phyloP scores from a whole-genome alignment of 2,113 vertebrate species.

The Acanthochromis polyacanthus region DNA sequence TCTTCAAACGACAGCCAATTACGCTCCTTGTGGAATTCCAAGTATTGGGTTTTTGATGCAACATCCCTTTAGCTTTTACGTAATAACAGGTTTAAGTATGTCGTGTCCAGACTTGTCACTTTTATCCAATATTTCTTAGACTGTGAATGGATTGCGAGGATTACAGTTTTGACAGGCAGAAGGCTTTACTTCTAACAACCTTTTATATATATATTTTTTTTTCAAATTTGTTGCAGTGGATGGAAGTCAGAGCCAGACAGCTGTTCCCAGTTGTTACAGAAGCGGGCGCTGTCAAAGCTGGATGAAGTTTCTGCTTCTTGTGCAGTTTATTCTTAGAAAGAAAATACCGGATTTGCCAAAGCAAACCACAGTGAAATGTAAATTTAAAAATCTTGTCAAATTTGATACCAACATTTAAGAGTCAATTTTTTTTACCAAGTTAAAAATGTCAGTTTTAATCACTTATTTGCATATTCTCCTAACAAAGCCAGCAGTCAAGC shows the following conservation, averaged over 20 bases:
- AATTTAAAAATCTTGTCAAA: not conserved
- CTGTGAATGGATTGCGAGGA: not conserved
- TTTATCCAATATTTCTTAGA: constrained; percentile 1
- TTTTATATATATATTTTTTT: not conserved
- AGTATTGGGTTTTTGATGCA: constrained; percentile 5
- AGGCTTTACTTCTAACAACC: not conserved
- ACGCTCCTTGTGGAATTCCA: not conserved
- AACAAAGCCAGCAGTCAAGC: not conserved
- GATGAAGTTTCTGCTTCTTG: constrained; percentile 2
- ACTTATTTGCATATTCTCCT: not conserved
- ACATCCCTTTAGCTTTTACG: not conserved
- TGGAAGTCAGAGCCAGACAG: constrained; percentile 13
- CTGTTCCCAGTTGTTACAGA: not conserved
- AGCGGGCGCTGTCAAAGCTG: not conserved
- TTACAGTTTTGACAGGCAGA: not conserved
- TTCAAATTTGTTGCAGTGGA: not conserved
- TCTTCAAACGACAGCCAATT: not conserved
- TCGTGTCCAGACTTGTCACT: constrained; percentile 7
- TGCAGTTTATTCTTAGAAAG: not conserved
- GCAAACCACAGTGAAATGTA: not conserved
- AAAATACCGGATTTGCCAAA: not conserved
- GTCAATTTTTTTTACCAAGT: too few species aligned
- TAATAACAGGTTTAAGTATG: not conserved
- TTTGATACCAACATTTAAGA: too few species aligned
- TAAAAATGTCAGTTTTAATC: not conserved